Percentiles rank a stretch among this genome's conserved stretches.
Conservation (phyloP, 2,888 invertebrate genomes). For the Leptinotarsa juncta region DNA sequence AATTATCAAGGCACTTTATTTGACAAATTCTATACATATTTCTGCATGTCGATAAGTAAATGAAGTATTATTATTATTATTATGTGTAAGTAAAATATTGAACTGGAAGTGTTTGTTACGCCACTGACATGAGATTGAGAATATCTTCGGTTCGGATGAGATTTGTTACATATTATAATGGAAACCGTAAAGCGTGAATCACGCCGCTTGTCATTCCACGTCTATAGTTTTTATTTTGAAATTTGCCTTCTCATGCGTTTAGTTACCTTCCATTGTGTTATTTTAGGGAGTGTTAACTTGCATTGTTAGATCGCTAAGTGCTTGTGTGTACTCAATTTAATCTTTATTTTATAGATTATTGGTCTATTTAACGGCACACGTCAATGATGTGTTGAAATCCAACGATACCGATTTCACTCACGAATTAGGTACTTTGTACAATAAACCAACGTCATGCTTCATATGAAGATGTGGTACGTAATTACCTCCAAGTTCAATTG, state of each 20-base stretch:
- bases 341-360: slow-evolving; percentile 16
- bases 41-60: too few species aligned
- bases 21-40: too few species aligned
- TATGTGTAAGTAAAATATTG: too few species aligned
- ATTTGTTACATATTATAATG: slow-evolving; percentile 56
- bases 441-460: not conserved
- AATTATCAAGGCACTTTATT: too few species aligned
- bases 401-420: slow-evolving; percentile 14
- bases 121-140: slow-evolving; percentile 25
- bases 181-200: slow-evolving; percentile 60
- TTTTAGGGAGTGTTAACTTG: slow-evolving; percentile 44
- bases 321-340: slow-evolving; percentile 30
- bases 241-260: slow-evolving; percentile 59
- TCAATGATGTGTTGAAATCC: slow-evolving; percentile 10
- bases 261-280: slow-evolving; percentile 52
- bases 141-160: slow-evolving; percentile 38
- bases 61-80: too few species aligned
- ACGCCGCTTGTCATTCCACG: slow-evolving; percentile 60
- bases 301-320: slow-evolving; percentile 36
- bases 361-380: slow-evolving; percentile 20
- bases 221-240: slow-evolving; percentile 59
- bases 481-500: not conserved
- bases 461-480: not conserved
- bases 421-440: not conserved
- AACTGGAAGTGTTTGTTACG: slow-evolving; percentile 7